Conservation (phyloP, 2,888 invertebrate genomes). For the Dyspetes luteomarginatus region DNA sequence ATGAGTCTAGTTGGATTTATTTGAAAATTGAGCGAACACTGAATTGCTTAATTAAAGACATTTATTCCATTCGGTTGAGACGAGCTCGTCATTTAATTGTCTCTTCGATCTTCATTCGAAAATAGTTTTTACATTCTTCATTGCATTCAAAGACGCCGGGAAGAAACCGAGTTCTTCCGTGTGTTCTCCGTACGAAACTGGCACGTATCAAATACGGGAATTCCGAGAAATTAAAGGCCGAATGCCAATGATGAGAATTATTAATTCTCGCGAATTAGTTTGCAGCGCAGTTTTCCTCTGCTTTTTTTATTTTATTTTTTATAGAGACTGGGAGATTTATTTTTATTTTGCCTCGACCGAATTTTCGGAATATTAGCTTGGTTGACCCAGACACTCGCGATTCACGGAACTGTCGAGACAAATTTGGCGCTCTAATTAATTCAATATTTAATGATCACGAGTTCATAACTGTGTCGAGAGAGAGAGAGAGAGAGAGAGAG, state of each 20-base stretch:
- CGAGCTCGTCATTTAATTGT: background rate
- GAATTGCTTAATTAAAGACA: background rate
- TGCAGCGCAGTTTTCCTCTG: no score
- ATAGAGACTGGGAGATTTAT: background rate
- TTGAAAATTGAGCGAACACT: no score
- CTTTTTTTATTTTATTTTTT: background rate
- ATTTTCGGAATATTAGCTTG: background rate
- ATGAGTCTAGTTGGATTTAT: no score
- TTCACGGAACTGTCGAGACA: conserved; percentile 2
- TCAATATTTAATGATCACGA: conserved; percentile 15
- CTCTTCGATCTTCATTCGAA: conserved; percentile 20
- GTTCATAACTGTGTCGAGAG: background rate
- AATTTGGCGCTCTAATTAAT: conserved; percentile 27
- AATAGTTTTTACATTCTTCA: conserved; percentile 7
- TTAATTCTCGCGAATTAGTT: no score
- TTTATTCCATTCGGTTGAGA: background rate
- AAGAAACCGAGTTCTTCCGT: conserved; percentile 1
- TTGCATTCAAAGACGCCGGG: conserved; percentile 3
- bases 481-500: no score
- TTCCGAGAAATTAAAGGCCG: conserved; percentile 27
- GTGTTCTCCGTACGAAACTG: conserved; percentile 17
- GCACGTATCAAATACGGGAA: conserved; percentile 20
- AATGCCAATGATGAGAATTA: background rate
- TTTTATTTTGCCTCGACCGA: conserved; percentile 13
- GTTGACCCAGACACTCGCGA: conserved; percentile 6